Percentiles rank a stretch among this genome's conserved stretches.
Evolutionary conservation across 2,888 invertebrate species (phyloP).

Genomic region (Eupeodes luniger): DNA sequence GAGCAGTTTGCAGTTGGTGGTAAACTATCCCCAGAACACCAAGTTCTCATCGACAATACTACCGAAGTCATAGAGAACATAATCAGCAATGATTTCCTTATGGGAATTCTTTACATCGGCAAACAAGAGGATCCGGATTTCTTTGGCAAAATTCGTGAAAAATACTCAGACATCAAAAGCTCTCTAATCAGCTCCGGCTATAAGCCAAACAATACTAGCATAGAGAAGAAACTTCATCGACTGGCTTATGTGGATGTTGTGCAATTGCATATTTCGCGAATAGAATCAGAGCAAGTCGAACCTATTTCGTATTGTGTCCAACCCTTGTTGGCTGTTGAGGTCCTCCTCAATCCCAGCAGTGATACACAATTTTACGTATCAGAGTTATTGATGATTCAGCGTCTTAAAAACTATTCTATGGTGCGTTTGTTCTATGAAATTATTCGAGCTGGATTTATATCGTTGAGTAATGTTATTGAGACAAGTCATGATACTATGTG

Average conservation of each 20-base stretch:
- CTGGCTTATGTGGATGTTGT: constrained; percentile 82
- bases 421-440: constrained; percentile 94
- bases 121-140: constrained; percentile 91
- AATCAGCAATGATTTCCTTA: constrained; percentile 89
- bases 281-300: constrained; percentile 87
- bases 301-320: constrained; percentile 90
- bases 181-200: constrained; percentile 81
- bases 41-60: constrained; percentile 89
- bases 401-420: constrained; percentile 92
- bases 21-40: constrained; percentile 81
- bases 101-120: constrained; percentile 93
- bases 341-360: constrained; percentile 93
- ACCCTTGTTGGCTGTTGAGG: constrained; percentile 92
- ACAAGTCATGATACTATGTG: constrained; percentile 94
- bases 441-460: constrained; percentile 94
- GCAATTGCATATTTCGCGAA: constrained; percentile 81
- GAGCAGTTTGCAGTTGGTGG: constrained; percentile 81
- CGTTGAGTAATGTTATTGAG: constrained; percentile 93
- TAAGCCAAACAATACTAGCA: constrained; percentile 78
- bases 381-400: constrained; percentile 93
- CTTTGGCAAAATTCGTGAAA: constrained; percentile 88
- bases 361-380: constrained; percentile 92
- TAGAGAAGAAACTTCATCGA: constrained; percentile 81
- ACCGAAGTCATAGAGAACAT: constrained; percentile 88
- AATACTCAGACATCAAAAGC: constrained; percentile 85